Base-by-base conservation (phyloP, 2,113 vertebrate genomes). In the Pelecanoides urinatrix region DNA sequence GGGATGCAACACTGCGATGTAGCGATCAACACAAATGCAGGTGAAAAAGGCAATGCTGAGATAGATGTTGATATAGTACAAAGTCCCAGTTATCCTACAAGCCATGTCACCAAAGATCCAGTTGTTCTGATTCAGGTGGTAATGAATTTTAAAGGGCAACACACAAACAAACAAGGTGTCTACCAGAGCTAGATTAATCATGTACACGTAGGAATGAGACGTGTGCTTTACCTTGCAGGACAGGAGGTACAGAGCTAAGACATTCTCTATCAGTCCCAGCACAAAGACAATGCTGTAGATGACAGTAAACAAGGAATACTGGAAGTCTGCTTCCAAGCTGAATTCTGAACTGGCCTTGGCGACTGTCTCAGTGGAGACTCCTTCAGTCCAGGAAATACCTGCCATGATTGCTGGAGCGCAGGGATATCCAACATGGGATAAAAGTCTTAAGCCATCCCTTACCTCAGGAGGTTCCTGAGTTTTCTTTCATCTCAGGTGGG, bases 141-240 rank as follows among this genome's bases (percentile, higher is more conserved):
- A 99, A 74, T 99, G 98, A 73, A 99, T 98, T 20, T 96, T 97
- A 15, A 99, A 98, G 0, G 99, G 99, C 70, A 99, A 55, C 12
- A 97, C 85, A 4, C 97, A 94, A 6, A 99, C 97, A 81, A 99
- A 98, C 52, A 96, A 8, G 2, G 97, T 79, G 97, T 99, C 98
- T 0, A 97, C 97, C 83, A 98, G 50, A 1, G 98, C 98, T 26
- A 99, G 96, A 30, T 98, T 99, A 11, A 98, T 94, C 95, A 99
- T 97, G 96, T 97, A 99, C 1, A 98, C 20, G 2, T 94, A 97
- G 61, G 98, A 98, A 9, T 96, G 96, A 0, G 98, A 98, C 8
- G 90, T 14, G 2, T 96, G 96, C 4, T 56, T 77, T 1, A 55
- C 88, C 62, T 59, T 97, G 92, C 96, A 92, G 80, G 93, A 52